A percentile compares a stretch with the other conserved stretches of the same genome.
These are phyloP conservation scores for Salvelinus fontinalis DNA, from an alignment of 2,113 vertebrate genomes.

Conservation along the genomic window DNA sequence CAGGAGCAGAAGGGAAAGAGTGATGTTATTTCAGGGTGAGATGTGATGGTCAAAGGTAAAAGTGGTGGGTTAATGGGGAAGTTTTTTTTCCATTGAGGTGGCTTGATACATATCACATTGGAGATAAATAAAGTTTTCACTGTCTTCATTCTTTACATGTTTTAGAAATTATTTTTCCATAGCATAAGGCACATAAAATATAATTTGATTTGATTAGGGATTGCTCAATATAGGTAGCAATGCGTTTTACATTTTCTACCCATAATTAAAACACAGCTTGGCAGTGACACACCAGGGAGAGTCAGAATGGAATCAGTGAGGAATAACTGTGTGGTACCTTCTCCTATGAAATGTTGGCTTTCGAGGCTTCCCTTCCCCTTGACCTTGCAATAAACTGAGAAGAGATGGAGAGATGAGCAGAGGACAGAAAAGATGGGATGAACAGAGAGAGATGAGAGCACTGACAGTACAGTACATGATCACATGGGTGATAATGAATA, in stretches of 20 bases:
- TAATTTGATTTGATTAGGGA: neutral
- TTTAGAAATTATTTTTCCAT: neutral
- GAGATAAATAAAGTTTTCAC: neutral
- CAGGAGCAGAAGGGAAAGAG: neutral
- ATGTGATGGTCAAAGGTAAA: neutral
- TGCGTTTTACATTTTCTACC: neutral
- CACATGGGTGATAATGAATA: neutral
- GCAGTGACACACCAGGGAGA: neutral
- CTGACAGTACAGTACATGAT: neutral
- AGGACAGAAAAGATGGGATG: constrained; percentile 16
- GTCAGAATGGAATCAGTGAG: neutral
- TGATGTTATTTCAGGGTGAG: neutral
- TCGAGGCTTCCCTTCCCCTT: constrained; percentile 81
- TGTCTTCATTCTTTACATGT: neutral
- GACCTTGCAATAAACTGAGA: constrained; percentile 82
- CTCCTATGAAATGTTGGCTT: constrained; percentile 77
- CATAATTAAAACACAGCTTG: neutral
- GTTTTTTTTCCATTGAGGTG: neutral
- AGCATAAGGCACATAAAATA: neutral
- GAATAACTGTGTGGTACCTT: constrained; percentile 9
- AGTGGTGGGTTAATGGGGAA: neutral
- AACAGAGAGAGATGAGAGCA: neutral
- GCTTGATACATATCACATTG: neutral
- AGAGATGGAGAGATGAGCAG: constrained; percentile 67
- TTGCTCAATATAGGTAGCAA: neutral